Evolutionary conservation across 2,113 vertebrate species (phyloP).

Genomic region (Numida meleagris): DNA sequence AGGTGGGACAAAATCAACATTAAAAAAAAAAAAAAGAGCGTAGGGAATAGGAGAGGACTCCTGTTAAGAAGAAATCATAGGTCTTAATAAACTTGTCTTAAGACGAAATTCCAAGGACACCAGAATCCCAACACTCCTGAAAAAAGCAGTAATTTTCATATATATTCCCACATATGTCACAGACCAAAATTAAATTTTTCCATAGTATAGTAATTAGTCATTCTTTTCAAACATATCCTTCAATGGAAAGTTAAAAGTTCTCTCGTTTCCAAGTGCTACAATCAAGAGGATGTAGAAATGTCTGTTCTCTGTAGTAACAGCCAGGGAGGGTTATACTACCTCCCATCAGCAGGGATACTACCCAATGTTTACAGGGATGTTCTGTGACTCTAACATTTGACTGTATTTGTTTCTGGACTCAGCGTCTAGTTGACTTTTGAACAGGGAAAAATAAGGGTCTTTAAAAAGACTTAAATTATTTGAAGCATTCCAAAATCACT

Average conservation of each 20-base stretch:
- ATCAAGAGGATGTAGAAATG: neutral
- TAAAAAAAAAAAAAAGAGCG: fast-evolving
- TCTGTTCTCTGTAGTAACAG: neutral
- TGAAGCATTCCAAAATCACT: neutral
- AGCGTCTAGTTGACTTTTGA: neutral
- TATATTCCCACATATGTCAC: neutral
- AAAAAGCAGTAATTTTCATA: neutral
- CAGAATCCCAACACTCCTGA: neutral
- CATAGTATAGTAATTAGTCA: neutral
- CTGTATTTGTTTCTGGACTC: neutral
- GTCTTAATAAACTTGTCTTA: neutral
- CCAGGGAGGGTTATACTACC: neutral
- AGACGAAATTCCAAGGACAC: neutral
- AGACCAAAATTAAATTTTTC: neutral
- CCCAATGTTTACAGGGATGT: neutral
- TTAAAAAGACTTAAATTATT: neutral
- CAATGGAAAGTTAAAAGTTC: neutral
- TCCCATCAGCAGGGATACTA: neutral
- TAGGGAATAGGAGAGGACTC: neutral
- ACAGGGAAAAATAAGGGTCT: neutral
- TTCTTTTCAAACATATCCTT: neutral
- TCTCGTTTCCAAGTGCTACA: neutral
- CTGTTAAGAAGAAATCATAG: no score
- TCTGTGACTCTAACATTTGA: neutral
- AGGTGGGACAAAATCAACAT: neutral